Evolutionary conservation across 1,140 invertebrate species (phyloP).

Genomic region (Bombus cullumanus): DNA sequence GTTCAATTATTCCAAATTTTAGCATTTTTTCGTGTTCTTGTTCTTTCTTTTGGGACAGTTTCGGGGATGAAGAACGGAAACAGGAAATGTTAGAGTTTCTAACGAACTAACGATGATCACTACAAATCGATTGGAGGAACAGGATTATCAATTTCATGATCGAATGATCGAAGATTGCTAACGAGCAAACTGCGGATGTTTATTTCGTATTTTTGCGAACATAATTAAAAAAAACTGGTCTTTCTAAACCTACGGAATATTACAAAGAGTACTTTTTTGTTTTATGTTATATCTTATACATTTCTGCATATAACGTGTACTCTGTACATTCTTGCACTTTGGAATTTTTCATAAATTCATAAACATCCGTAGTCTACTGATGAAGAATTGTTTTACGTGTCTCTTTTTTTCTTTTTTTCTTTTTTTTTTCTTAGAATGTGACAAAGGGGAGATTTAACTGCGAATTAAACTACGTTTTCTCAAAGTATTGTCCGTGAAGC

Average conservation of each 20-base stretch:
- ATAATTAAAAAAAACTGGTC: no score
- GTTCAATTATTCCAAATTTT: background rate
- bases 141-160: constrained; percentile 40
- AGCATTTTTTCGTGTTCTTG: background rate
- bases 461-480: constrained; percentile 21
- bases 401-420: background rate
- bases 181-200: background rate
- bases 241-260: no score
- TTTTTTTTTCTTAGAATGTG: background rate
- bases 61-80: constrained; percentile 1
- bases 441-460: background rate
- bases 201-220: background rate
- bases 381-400: background rate
- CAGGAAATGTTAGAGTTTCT: background rate
- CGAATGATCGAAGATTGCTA: constrained; percentile 6
- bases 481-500: constrained; percentile 52
- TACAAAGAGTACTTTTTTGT: no score
- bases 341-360: background rate
- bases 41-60: background rate
- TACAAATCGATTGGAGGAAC: constrained; percentile 60
- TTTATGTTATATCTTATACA: no score
- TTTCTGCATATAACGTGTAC: background rate
- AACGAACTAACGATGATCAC: constrained; percentile 33
- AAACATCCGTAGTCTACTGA: background rate
- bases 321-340: no score